These are phyloP conservation scores for Dorcus parallelipipedus DNA, from an alignment of 2,888 invertebrate species.

Conservation along the genomic window DNA sequence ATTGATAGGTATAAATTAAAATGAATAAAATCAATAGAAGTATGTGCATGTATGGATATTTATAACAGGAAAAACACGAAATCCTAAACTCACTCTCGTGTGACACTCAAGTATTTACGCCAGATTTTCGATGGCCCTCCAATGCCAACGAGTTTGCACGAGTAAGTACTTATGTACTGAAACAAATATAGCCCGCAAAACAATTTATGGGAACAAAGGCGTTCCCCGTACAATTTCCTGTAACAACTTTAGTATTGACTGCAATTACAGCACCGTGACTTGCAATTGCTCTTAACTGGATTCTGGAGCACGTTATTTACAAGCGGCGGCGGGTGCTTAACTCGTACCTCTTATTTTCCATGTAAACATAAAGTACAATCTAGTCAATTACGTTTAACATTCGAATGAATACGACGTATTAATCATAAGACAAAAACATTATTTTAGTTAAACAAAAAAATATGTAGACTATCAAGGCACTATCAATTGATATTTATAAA, in stretches of 20 bases:
- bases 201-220: conserved; percentile 30
- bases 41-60: no score
- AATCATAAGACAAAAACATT: no score
- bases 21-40: no score
- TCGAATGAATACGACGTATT: no score
- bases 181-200: conserved; percentile 31
- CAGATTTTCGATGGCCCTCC: conserved; percentile 39
- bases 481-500: no score
- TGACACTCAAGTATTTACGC: conserved; percentile 17
- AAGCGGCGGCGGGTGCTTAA: conserved; percentile 39
- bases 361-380: conserved; percentile 14
- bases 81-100: no score
- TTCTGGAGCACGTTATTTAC: conserved; percentile 32
- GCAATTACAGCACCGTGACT: conserved; percentile 44
- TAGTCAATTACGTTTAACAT: no score
- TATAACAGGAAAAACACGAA: no score
- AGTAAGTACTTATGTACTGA: conserved; percentile 21
- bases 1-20: no score
- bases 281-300: conserved; percentile 44
- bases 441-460: no score
- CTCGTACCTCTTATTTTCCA: conserved; percentile 23
- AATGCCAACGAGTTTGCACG: conserved; percentile 24
- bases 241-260: conserved; percentile 33
- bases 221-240: conserved; percentile 22
- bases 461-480: no score